Percentiles rank a stretch among this genome's conserved stretches.
phyloP scores from a whole-genome alignment of 2,888 invertebrate species.

The Crocallis elinguaria region DNA sequence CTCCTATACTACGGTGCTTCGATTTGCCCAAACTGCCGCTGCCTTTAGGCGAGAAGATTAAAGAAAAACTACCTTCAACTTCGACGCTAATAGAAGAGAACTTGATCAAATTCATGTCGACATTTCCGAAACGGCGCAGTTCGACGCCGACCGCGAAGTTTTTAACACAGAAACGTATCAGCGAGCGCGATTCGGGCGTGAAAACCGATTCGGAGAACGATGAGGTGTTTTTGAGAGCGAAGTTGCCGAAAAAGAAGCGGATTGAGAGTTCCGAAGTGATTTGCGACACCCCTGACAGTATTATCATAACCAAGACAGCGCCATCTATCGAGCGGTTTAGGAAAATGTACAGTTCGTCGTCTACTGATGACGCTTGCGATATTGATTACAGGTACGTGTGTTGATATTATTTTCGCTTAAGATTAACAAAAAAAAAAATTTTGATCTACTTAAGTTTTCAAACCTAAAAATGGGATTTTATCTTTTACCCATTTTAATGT shows the following conservation, averaged over 20 bases:
- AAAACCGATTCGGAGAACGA: slow-evolving; percentile 75
- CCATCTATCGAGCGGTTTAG: slow-evolving; percentile 69
- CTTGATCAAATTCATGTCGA: slow-evolving; percentile 53
- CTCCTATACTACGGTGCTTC: slow-evolving; percentile 59
- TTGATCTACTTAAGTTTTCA: too few relatives aligned
- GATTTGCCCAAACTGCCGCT: slow-evolving; percentile 59
- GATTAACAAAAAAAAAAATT: too few relatives aligned
- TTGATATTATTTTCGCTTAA: too few relatives aligned
- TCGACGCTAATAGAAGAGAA: slow-evolving; percentile 57
- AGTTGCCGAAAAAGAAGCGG: slow-evolving; percentile 32
- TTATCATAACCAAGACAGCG: slow-evolving; percentile 73
- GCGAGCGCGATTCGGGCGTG: slow-evolving; percentile 57
- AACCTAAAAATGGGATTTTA: too few relatives aligned
- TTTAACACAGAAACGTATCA: slow-evolving; percentile 52
- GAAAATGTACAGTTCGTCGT: slow-evolving; percentile 59
- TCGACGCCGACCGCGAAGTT: slow-evolving; percentile 62
- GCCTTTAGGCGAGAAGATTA: slow-evolving; percentile 40
- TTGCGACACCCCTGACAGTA: slow-evolving; percentile 66
- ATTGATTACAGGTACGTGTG: slow-evolving; percentile 34
- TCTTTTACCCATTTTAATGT: too few relatives aligned
- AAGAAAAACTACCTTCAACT: slow-evolving; percentile 19
- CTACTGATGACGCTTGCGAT: slow-evolving; percentile 49
- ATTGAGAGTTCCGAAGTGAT: slow-evolving; percentile 52
- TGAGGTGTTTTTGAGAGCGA: slow-evolving; percentile 44
- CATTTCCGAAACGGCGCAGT: slow-evolving; percentile 63